Evolutionary conservation across 2,888 invertebrate genomes (phyloP), one percentile per base, ranked within the genome.

Genomic region (Desoria tigrina): DNA sequence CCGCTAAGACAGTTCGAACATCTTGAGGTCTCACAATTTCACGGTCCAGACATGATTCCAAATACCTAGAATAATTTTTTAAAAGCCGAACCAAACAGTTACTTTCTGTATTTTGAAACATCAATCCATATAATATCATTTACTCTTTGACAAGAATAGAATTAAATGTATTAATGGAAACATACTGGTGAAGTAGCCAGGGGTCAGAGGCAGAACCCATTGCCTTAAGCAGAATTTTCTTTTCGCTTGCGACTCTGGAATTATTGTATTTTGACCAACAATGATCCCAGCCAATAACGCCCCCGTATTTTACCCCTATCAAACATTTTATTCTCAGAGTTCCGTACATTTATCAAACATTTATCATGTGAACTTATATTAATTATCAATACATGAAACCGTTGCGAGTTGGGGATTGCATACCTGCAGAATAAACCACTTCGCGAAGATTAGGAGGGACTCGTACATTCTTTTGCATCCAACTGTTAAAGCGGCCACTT

Each of bases 161-260:
- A 11, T n/a, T 18, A 49, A 49, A 23, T 6, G 23, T n/a, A 49
- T 27, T 2, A 55, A 24, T 39, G 28, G n/a, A 21, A 60, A 49
- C 69, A 76, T 78, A 90, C 86, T 89, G 86, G 79, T 89, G 88
- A 42, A 92, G 83, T 26, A 92, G 83, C 92, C 92, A 92, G 32
- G 90, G 88, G 79, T 91, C 88, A 0, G 84, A 81, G 0, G 90
- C 84, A 39, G 88, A 85, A 0, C 89, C 87, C 65, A 93, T 79
- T 0, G 90, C 88, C 72, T 86, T 84, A 39, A 90, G 82, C 71
- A 92, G 82, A 42, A 89, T 83, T 66, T 86, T 86, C 59, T 87
- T 84, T 77, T 92, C 91, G 69, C 88, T 89, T 0, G 88, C 85
- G 66, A 86, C 83, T 59, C 83, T 83, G 0, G 89, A 87, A 0